These are phyloP conservation scores for Hypsopygia costalis DNA, from an alignment of 2,888 invertebrate species.

Conservation along the genomic window DNA sequence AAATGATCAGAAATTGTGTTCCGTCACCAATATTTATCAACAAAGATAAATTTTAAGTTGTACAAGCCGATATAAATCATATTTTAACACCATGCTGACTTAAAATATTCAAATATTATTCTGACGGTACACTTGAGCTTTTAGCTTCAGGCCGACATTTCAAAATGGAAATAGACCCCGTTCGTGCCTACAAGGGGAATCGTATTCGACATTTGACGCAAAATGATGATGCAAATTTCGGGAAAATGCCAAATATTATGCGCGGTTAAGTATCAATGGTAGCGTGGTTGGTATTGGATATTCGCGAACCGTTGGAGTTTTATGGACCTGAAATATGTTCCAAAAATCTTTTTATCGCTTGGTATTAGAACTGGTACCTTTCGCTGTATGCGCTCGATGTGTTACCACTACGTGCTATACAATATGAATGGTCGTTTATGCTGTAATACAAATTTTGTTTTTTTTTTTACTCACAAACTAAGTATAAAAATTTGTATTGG, in stretches of 20 bases:
- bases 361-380: too few relatives aligned
- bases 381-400: too few relatives aligned
- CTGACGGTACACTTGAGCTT: conserved; percentile 52
- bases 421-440: too few relatives aligned
- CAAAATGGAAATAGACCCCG: conserved; percentile 66
- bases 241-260: conserved; percentile 51
- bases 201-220: conserved; percentile 63
- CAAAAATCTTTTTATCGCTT: conserved; percentile 16
- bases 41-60: too few relatives aligned
- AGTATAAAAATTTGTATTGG: too few relatives aligned
- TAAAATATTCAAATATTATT: conserved; percentile 76
- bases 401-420: too few relatives aligned
- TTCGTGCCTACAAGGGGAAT: conserved; percentile 62
- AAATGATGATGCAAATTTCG: conserved; percentile 61
- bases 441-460: too few relatives aligned
- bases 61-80: too few relatives aligned
- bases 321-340: conserved; percentile 18
- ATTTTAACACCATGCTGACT: conserved; percentile 35
- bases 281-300: conserved; percentile 29
- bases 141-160: conserved; percentile 53
- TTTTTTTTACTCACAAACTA: too few relatives aligned
- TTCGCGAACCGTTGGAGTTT: conserved; percentile 24
- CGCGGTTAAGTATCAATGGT: conserved; percentile 56
- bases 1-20: too few relatives aligned
- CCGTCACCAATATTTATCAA: too few relatives aligned